Evolutionary conservation across 2,113 vertebrate species (phyloP).

Genomic region (Nannobrachium achirus): DNA sequence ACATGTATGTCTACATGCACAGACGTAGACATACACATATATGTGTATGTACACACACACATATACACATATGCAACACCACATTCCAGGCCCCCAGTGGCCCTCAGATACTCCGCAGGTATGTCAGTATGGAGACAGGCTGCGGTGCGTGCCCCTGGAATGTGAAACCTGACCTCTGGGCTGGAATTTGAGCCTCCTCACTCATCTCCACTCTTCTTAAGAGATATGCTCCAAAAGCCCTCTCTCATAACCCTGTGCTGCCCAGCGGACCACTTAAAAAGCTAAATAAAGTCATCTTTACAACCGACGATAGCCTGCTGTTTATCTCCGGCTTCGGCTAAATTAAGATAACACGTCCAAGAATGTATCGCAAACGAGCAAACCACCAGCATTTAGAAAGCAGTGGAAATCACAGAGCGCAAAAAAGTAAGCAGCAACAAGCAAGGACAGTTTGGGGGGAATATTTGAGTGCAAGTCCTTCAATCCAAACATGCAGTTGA

Average conservation of each 20-base stretch:
- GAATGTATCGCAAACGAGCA: neutral
- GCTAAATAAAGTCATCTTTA: constrained; percentile 49
- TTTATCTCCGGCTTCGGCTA: constrained; percentile 29
- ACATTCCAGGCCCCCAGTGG: constrained; percentile 62
- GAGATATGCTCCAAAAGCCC: constrained; percentile 51
- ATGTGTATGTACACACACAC: neutral
- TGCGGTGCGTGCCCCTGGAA: constrained; percentile 78
- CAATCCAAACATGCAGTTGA: constrained; percentile 9
- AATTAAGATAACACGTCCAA: constrained; percentile 43
- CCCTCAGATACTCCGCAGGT: constrained; percentile 72
- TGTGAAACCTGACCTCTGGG: constrained; percentile 79
- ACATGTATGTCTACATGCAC: neutral
- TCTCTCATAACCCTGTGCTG: constrained; percentile 23
- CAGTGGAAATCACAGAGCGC: neutral
- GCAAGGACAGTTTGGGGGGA: constrained; percentile 1
- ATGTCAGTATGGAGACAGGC: constrained; percentile 78
- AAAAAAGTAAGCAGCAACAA: neutral
- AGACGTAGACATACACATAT: neutral
- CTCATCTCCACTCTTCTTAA: constrained; percentile 70
- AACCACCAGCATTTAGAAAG: neutral
- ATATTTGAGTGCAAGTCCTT: constrained; percentile 6
- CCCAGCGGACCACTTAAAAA: constrained; percentile 35
- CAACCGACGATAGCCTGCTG: constrained; percentile 19
- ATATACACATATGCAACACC: constrained; percentile 10
- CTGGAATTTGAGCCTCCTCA: constrained; percentile 73